A percentile compares a stretch with the other conserved stretches of the same genome.
phyloP scores from a whole-genome alignment of 2,888 invertebrate genomes.

The Rhamnusium bicolor region DNA sequence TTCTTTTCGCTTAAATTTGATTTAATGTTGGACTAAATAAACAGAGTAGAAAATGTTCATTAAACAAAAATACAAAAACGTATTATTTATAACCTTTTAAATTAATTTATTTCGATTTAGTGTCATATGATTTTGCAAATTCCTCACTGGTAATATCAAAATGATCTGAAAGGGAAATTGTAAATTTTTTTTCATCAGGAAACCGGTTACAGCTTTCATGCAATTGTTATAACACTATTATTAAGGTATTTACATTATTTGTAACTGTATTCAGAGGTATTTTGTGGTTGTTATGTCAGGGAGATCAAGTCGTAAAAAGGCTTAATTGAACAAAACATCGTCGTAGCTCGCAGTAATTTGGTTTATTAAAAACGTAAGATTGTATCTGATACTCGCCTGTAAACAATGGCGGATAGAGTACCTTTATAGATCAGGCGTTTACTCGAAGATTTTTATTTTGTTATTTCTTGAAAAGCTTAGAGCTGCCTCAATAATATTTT shows the following conservation, averaged over 20 bases:
- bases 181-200: background rate
- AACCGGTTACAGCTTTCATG: background rate
- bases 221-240: conserved; percentile 16
- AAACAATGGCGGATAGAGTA: conserved; percentile 33
- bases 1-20: too few species aligned
- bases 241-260: conserved; percentile 42
- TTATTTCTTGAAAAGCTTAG: background rate
- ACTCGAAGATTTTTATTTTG: background rate
- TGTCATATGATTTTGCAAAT: background rate
- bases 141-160: background rate
- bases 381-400: conserved; percentile 34
- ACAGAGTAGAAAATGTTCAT: too few species aligned
- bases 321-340: conserved; percentile 46
- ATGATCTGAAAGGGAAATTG: background rate
- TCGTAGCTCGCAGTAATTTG: conserved; percentile 42
- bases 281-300: conserved; percentile 41
- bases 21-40: too few species aligned
- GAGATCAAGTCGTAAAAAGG: conserved; percentile 37
- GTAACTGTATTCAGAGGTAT: conserved; percentile 45
- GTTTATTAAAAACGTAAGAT: conserved; percentile 43
- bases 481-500: background rate
- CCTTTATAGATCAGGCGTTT: conserved; percentile 21
- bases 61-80: too few species aligned
- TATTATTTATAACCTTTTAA: background rate
- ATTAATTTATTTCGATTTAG: background rate